These are phyloP conservation scores for Acanthurus lineatus DNA, from an alignment of 2,797 vertebrate species.

Conservation along the genomic window DNA sequence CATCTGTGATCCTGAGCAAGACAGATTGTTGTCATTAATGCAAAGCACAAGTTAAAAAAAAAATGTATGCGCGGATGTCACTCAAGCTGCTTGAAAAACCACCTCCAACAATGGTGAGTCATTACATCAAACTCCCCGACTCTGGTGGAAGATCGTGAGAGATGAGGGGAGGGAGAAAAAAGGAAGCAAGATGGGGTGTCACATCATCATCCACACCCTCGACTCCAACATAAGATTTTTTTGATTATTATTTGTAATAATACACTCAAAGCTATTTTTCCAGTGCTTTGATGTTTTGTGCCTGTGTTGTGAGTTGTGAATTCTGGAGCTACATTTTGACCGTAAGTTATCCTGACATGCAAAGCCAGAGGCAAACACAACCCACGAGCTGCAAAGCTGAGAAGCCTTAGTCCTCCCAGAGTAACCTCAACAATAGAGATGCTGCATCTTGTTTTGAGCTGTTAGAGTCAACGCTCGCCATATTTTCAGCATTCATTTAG, in stretches of 20 bases:
- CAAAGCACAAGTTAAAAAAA: slow-evolving; percentile 10
- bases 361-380: slow-evolving; percentile 28
- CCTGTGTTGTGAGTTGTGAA: slow-evolving; percentile 3
- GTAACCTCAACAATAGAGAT: slow-evolving; percentile 36
- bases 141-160: slow-evolving; percentile 2
- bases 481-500: slow-evolving; percentile 30
- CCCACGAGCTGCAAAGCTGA: slow-evolving; percentile 14
- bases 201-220: slow-evolving; percentile 30
- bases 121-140: slow-evolving; percentile 44
- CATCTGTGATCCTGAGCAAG: slow-evolving; percentile 57
- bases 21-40: slow-evolving; percentile 67
- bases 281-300: slow-evolving; percentile 12
- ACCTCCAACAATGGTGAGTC: slow-evolving; percentile 67
- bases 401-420: not conserved
- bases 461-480: not conserved
- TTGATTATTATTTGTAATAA: slow-evolving; percentile 35
- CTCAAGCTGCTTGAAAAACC: slow-evolving; percentile 64
- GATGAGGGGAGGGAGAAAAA: slow-evolving; percentile 9
- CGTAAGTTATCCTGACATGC: slow-evolving; percentile 26
- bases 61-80: slow-evolving; percentile 41
- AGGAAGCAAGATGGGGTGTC: slow-evolving; percentile 22
- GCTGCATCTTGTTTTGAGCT: slow-evolving; percentile 22
- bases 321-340: slow-evolving; percentile 29
- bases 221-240: slow-evolving; percentile 10
- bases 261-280: slow-evolving; percentile 16